These are phyloP conservation scores for Drosophila flavopinicola DNA, from an alignment of 2,888 invertebrate species.

Conservation along the genomic window DNA sequence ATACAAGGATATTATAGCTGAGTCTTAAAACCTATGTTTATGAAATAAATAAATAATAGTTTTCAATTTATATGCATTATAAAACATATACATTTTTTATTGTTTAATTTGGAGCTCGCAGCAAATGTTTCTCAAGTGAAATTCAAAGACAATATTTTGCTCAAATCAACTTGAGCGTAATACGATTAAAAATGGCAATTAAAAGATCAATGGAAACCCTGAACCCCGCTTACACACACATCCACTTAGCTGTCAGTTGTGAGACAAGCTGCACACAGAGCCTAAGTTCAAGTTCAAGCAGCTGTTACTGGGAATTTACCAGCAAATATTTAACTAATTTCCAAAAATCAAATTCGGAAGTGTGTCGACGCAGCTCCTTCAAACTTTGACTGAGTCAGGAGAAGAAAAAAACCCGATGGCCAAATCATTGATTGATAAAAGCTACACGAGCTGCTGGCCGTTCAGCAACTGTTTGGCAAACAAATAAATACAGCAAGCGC, in stretches of 20 bases:
- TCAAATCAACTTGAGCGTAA: slow-evolving; percentile 10
- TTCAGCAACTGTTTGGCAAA: slow-evolving; percentile 58
- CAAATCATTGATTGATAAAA: slow-evolving; percentile 62
- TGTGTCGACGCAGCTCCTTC: slow-evolving; percentile 40
- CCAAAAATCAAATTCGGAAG: slow-evolving; percentile 61
- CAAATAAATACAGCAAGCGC: slow-evolving; percentile 31
- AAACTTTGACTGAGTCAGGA: slow-evolving; percentile 35
- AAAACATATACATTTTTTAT: no score
- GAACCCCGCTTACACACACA: slow-evolving; percentile 47
- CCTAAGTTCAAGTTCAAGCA: slow-evolving; percentile 67
- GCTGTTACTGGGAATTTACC: slow-evolving; percentile 53
- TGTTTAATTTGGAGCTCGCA: no score
- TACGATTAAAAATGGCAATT: slow-evolving; percentile 23
- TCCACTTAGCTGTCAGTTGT: slow-evolving; percentile 40
- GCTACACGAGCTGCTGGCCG: slow-evolving; percentile 41
- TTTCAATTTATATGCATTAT: no score
- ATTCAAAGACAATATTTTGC: not conserved
- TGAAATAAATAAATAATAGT: no score
- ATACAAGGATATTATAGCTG: no score
- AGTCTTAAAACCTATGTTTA: no score
- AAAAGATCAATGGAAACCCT: slow-evolving; percentile 42
- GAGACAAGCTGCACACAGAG: slow-evolving; percentile 39
- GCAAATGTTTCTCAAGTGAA: not conserved
- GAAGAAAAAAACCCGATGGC: slow-evolving; percentile 69
- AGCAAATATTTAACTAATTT: slow-evolving; percentile 38